A percentile compares a stretch with the other conserved stretches of the same genome.
Conservation (phyloP, 2,888 invertebrate species). For the Drosophila planitibia region DNA sequence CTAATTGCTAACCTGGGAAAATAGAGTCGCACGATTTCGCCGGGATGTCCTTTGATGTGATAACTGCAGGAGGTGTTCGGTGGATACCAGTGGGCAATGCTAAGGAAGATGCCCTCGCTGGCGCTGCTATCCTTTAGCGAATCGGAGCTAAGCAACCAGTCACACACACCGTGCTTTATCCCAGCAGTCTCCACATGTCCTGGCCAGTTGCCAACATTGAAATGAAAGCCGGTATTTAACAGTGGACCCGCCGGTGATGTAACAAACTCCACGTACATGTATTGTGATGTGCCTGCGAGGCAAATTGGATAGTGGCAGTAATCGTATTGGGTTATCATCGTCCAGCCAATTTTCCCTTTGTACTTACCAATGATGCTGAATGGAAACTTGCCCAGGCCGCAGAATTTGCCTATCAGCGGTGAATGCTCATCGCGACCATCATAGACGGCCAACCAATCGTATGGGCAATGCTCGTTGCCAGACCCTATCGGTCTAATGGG, state of each 20-base stretch:
- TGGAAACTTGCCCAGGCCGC: slow-evolving; percentile 96
- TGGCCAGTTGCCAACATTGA: slow-evolving; percentile 97
- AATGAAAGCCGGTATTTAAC: slow-evolving; percentile 96
- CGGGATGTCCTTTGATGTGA: slow-evolving; percentile 93
- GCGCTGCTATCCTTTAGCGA: slow-evolving; percentile 91
- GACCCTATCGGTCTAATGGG: slow-evolving; percentile 96
- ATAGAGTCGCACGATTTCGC: slow-evolving; percentile 95
- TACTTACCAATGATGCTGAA: slow-evolving; percentile 93
- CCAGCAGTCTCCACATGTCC: slow-evolving; percentile 96
- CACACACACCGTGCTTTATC: slow-evolving; percentile 93
- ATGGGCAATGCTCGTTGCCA: slow-evolving; percentile 94
- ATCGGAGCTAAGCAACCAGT: slow-evolving; percentile 94
- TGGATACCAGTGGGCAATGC: slow-evolving; percentile 97
- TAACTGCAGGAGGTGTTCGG: slow-evolving; percentile 97
- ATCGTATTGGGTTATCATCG: slow-evolving; percentile 12
- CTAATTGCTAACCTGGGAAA: slow-evolving; percentile 90
- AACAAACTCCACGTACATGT: slow-evolving; percentile 95
- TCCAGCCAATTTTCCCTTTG: slow-evolving; percentile 21
- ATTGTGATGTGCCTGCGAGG: slow-evolving; percentile 90
- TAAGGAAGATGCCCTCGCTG: slow-evolving; percentile 94
- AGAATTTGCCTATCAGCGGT: slow-evolving; percentile 95
- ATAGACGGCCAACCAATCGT: slow-evolving; percentile 95
- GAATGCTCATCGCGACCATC: slow-evolving; percentile 95
- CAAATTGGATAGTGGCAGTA: slow-evolving; percentile 14
- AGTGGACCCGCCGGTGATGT: slow-evolving; percentile 95